Conservation (phyloP, 2,888 invertebrate species). For the Drosophila hawaiiensis region DNA sequence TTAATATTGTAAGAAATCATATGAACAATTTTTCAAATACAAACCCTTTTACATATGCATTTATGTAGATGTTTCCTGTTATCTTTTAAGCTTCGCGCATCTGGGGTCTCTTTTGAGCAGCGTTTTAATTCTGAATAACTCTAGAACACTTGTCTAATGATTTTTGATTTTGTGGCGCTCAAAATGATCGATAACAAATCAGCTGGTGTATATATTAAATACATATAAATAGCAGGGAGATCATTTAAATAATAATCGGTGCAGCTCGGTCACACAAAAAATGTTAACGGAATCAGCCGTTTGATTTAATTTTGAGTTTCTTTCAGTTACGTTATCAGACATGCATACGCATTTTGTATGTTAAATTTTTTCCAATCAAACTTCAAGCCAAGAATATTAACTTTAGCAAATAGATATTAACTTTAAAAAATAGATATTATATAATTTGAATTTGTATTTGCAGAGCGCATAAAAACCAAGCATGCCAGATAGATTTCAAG, state of each 20-base stretch:
- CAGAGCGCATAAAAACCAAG: slow-evolving; percentile 51
- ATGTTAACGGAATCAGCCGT: background rate
- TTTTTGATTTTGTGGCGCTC: slow-evolving; percentile 7
- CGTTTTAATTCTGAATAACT: background rate
- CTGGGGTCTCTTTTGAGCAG: background rate
- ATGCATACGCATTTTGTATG: background rate
- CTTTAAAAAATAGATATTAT: slow-evolving; percentile 14
- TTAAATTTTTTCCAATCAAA: background rate
- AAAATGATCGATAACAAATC: slow-evolving; percentile 14
- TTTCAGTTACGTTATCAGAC: background rate
- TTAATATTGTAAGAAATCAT: background rate
- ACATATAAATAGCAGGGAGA: background rate
- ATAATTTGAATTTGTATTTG: slow-evolving; percentile 15
- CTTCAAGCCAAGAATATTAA: background rate
- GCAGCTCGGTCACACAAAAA: background rate
- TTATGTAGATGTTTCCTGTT: background rate
- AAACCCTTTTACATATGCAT: background rate
- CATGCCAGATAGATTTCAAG: slow-evolving; percentile 85
- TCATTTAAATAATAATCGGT: slow-evolving; percentile 2
- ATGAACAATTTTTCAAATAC: background rate
- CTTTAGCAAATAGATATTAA: too few species aligned
- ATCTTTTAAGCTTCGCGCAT: background rate
- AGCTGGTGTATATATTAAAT: background rate
- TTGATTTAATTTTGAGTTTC: slow-evolving; percentile 2
- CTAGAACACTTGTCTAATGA: background rate